Evolutionary conservation across 1,140 invertebrate genomes (phyloP).

Genomic region (Calliphora vicina): DNA sequence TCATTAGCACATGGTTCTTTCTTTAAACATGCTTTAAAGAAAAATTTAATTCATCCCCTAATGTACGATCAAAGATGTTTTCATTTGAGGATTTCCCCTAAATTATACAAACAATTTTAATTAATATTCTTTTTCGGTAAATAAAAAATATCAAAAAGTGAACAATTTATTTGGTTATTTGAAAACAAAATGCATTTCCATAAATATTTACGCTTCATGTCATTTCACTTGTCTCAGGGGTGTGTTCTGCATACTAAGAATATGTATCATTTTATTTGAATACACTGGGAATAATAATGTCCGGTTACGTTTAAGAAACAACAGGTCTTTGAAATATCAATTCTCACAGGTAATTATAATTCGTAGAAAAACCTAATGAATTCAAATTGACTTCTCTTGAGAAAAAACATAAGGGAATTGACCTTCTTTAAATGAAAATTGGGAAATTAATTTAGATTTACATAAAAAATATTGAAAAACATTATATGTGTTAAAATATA

Average conservation of each 20-base stretch:
- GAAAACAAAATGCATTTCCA: neutral
- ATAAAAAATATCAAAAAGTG: no score
- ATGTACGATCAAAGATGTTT: neutral
- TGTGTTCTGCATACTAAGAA: neutral
- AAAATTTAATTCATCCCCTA: conserved; percentile 1
- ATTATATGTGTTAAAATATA: no score
- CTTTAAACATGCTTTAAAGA: neutral
- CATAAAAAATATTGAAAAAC: no score
- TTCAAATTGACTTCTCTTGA: no score
- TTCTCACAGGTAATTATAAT: no score
- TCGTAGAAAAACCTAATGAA: no score
- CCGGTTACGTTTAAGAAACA: no score
- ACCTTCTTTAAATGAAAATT: no score
- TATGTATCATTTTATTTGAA: neutral
- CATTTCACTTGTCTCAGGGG: neutral
- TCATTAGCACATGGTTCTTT: neutral
- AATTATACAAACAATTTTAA: neutral
- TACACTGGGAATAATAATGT: neutral
- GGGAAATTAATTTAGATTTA: no score
- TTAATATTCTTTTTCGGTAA: neutral
- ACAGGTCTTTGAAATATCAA: no score
- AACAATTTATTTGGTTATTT: no score
- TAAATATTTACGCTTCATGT: neutral
- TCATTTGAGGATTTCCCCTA: neutral
- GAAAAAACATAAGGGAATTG: no score